Conservation (phyloP, 2,113 vertebrate genomes). For the Sialia sialis region DNA sequence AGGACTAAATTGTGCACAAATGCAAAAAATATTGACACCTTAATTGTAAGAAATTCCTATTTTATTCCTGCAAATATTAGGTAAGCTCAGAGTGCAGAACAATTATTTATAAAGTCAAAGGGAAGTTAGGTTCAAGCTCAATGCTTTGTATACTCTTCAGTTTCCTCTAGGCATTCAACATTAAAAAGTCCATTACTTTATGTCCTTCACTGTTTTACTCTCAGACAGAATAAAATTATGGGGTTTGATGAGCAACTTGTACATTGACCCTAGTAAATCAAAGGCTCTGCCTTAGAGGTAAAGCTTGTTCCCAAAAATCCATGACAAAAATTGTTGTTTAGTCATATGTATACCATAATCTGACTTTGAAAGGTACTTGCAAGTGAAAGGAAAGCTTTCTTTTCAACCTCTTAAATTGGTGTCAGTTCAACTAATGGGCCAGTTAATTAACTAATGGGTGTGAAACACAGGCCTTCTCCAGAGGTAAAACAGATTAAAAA, state of each 20-base stretch:
- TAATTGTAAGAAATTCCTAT: neutral
- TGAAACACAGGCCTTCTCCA: neutral
- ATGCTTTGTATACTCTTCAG: neutral
- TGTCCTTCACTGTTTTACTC: neutral
- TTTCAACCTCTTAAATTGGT: neutral
- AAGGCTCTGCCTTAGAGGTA: neutral
- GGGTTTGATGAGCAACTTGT: neutral
- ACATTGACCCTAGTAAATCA: neutral
- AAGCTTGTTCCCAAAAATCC: neutral
- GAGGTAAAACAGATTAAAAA: constrained; percentile 6
- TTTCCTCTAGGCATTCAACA: neutral
- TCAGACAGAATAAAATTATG: neutral
- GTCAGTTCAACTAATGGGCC: neutral
- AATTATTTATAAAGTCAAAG: neutral
- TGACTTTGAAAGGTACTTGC: constrained; percentile 23
- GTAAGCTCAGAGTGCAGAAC: neutral
- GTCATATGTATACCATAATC: neutral
- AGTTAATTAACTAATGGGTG: constrained; percentile 29
- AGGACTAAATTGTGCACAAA: neutral
- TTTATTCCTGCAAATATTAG: neutral
- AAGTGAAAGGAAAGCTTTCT: neutral
- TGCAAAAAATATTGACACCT: neutral
- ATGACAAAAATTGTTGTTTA: neutral
- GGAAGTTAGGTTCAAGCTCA: fast-evolving
- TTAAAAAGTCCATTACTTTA: neutral